Evolutionary conservation across 1,140 invertebrate genomes (phyloP).

Genomic region (Nomia melanderi): DNA sequence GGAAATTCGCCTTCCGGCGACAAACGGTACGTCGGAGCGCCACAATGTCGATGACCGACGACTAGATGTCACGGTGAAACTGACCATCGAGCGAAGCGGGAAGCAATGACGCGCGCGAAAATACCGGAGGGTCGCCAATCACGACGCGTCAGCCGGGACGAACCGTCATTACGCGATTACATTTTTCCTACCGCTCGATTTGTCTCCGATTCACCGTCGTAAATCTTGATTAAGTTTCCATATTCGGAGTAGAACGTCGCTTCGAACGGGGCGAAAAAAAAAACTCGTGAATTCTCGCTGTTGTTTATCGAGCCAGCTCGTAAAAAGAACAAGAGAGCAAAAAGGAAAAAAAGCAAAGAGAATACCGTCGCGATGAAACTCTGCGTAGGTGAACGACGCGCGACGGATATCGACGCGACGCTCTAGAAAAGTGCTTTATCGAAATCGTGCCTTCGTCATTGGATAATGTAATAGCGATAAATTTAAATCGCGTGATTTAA

Average conservation of each 20-base stretch:
- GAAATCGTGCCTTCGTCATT: slow-evolving; percentile 42
- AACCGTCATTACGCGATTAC: slow-evolving; percentile 75
- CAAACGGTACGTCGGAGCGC: neutral
- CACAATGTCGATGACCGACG: slow-evolving; percentile 13
- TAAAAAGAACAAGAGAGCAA: neutral
- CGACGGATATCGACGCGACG: slow-evolving; percentile 29
- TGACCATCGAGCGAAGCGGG: slow-evolving; percentile 6
- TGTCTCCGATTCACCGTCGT: slow-evolving; percentile 54
- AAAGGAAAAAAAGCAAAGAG: neutral
- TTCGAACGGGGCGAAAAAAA: neutral
- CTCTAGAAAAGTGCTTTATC: neutral
- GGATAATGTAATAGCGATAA: too few relatives aligned
- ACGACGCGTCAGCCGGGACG: slow-evolving; percentile 59
- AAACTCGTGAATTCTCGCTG: slow-evolving; percentile 2
- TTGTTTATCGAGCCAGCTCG: slow-evolving; percentile 17
- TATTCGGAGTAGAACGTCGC: slow-evolving; percentile 51
- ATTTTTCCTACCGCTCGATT: slow-evolving; percentile 63
- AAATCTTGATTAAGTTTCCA: slow-evolving; percentile 68
- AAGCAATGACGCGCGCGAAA: slow-evolving; percentile 52
- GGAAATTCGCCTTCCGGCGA: neutral
- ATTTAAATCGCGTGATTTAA: slow-evolving; percentile 63
- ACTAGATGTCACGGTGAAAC: slow-evolving; percentile 1
- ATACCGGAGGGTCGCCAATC: slow-evolving; percentile 62
- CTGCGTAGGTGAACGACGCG: neutral
- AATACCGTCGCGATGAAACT: slow-evolving; percentile 42